These are phyloP conservation scores for Pseudorasbora parva DNA, from an alignment of 2,113 vertebrate species.

Conservation along the genomic window DNA sequence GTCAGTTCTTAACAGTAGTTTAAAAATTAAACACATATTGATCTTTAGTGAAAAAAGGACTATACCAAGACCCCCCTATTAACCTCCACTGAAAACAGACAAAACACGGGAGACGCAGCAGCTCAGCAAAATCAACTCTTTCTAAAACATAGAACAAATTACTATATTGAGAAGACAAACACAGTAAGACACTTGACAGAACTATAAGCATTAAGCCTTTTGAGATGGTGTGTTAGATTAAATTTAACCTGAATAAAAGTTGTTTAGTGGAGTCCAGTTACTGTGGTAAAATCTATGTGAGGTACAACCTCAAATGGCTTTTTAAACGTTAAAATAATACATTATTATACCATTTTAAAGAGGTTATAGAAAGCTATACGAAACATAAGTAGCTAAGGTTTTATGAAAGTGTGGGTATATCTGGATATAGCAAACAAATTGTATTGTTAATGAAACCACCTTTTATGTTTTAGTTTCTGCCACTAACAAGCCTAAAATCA, in stretches of 20 bases:
- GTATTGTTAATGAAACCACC: not conserved
- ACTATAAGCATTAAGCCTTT: not conserved
- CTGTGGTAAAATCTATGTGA: not conserved
- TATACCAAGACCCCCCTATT: conserved; percentile 10
- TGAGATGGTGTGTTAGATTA: not conserved
- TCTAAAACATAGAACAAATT: conserved; percentile 26
- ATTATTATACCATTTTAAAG: not conserved
- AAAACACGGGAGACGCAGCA: conserved; percentile 9
- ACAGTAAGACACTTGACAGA: no score
- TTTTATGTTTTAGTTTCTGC: not conserved
- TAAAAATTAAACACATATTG: conserved; percentile 51
- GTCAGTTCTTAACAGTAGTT: conserved; percentile 37
- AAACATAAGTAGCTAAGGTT: not conserved
- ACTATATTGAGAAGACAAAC: no score
- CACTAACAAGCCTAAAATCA: conserved; percentile 48
- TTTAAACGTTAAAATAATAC: not conserved
- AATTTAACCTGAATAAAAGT: not conserved
- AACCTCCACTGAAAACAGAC: conserved; percentile 15
- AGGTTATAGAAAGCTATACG: not conserved
- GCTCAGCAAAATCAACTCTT: conserved; percentile 25
- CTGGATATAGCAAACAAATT: not conserved
- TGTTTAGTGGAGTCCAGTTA: not conserved
- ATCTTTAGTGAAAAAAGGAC: conserved; percentile 46
- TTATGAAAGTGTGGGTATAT: not conserved
- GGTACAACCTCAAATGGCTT: not conserved